phyloP scores from a whole-genome alignment of 2,888 invertebrate genomes.

The Nephrotoma appendiculata region DNA sequence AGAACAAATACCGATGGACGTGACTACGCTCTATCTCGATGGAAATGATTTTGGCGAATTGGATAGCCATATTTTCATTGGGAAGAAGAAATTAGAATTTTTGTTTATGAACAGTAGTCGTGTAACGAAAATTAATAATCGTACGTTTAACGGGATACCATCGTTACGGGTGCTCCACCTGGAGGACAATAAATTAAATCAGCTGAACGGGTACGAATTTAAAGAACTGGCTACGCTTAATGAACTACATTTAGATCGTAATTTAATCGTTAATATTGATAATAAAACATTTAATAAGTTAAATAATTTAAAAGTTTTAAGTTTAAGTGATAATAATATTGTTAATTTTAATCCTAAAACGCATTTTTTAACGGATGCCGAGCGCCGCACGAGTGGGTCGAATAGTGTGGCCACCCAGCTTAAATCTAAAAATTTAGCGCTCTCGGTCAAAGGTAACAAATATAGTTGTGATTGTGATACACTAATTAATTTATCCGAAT shows the following conservation, averaged over 20 bases:
- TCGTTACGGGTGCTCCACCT: conserved; percentile 58
- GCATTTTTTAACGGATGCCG: conserved; percentile 40
- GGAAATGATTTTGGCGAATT: conserved; percentile 65
- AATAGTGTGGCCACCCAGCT: neutral
- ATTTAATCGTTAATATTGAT: conserved; percentile 54
- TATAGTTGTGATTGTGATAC: conserved; percentile 71
- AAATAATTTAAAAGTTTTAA: conserved; percentile 53
- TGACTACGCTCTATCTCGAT: conserved; percentile 73
- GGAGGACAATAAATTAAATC: conserved; percentile 57
- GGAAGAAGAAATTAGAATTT: conserved; percentile 64
- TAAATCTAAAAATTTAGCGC: conserved; percentile 24
- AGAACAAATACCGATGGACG: conserved; percentile 74
- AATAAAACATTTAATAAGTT: conserved; percentile 64
- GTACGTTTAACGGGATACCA: conserved; percentile 67
- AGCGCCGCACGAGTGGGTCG: conserved; percentile 35
- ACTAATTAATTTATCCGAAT: conserved; percentile 50
- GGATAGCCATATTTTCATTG: conserved; percentile 73
- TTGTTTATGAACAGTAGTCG: conserved; percentile 66
- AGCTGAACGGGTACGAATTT: conserved; percentile 62
- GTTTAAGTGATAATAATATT: conserved; percentile 63
- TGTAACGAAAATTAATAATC: conserved; percentile 59
- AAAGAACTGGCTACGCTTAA: conserved; percentile 56
- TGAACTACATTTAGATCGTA: conserved; percentile 62
- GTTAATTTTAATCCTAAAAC: conserved; percentile 61
- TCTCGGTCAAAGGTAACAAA: conserved; percentile 61